These are phyloP conservation scores for Myrmecobius fasciatus DNA, from an alignment of 2,113 vertebrate species.

Conservation along the genomic window DNA sequence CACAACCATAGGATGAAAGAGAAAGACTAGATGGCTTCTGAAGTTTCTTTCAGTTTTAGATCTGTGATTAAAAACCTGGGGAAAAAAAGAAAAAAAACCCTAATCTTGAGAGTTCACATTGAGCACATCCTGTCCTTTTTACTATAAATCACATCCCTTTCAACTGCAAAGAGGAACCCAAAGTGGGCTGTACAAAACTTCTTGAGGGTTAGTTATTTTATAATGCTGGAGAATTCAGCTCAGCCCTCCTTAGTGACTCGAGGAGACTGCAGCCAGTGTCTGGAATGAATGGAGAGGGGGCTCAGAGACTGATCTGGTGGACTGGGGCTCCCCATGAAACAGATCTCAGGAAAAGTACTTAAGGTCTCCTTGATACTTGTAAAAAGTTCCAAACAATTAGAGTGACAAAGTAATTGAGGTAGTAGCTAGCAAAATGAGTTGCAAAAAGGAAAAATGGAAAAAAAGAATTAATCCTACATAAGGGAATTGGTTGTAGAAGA, in stretches of 20 bases:
- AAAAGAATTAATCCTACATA: background rate
- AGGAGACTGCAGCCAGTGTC: slow-evolving; percentile 34
- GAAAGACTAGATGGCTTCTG: too few relatives aligned
- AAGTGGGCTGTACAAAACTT: background rate
- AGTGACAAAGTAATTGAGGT: too few relatives aligned
- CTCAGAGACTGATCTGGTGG: slow-evolving; percentile 38
- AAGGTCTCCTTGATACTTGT: background rate
- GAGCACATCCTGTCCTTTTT: background rate
- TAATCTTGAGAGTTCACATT: background rate
- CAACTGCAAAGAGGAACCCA: slow-evolving; percentile 41
- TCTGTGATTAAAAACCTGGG: too few relatives aligned
- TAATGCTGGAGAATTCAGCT: slow-evolving; percentile 30
- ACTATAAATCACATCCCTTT: slow-evolving; percentile 5
- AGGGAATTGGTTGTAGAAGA: slow-evolving; percentile 36
- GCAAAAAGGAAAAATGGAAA: slow-evolving; percentile 59
- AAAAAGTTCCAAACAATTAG: slow-evolving; percentile 9
- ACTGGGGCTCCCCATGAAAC: slow-evolving; percentile 48
- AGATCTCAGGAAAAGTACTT: slow-evolving; percentile 49
- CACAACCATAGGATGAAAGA: too few relatives aligned
- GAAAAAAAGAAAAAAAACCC: too few relatives aligned
- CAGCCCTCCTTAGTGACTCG: background rate
- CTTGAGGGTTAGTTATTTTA: background rate
- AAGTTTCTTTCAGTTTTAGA: too few relatives aligned
- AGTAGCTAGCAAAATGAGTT: background rate
- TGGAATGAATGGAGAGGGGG: slow-evolving; percentile 45